These are phyloP conservation scores for Himalopsyche anomala DNA, from an alignment of 2,888 invertebrate species.

Conservation along the genomic window DNA sequence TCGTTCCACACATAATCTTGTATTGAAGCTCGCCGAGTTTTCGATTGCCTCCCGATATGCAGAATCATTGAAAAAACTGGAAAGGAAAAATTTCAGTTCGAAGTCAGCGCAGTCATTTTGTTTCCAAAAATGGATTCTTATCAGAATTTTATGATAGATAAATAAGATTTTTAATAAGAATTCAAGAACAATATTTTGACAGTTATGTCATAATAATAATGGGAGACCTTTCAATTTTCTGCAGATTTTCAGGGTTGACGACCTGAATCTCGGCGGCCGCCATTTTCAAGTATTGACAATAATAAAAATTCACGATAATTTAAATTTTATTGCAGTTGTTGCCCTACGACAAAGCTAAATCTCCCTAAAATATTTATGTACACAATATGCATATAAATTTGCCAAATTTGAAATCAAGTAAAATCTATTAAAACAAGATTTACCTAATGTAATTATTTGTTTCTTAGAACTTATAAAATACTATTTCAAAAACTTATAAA, in stretches of 20 bases:
- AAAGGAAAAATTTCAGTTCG: slow-evolving; percentile 67
- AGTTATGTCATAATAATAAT: slow-evolving; percentile 28
- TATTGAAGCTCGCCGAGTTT: slow-evolving; percentile 94
- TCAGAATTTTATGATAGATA: neutral
- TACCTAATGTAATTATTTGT: too few species aligned
- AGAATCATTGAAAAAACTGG: slow-evolving; percentile 90
- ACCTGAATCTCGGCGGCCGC: slow-evolving; percentile 82
- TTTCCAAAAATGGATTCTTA: neutral
- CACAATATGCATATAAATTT: too few species aligned
- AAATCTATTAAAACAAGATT: too few species aligned
- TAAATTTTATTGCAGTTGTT: neutral
- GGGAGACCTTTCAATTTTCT: slow-evolving; percentile 83
- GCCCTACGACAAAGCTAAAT: neutral
- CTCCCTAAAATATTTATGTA: too few species aligned
- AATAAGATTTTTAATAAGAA: neutral
- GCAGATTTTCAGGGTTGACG: slow-evolving; percentile 82
- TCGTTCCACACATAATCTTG: slow-evolving; percentile 92
- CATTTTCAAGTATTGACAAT: slow-evolving; percentile 68
- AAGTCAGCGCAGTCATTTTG: neutral
- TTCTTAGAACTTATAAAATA: too few species aligned
- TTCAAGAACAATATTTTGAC: neutral
- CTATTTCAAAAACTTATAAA: too few species aligned
- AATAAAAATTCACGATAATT: slow-evolving; percentile 37
- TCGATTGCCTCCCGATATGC: slow-evolving; percentile 95
- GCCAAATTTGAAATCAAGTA: too few species aligned